These are phyloP conservation scores for Caenorhabditis elegans DNA, from an alignment of 1,140 invertebrate genomes.

Conservation along the genomic window WBcel235 BX284604.4:7179001-7179500, in stretches of 20 bases:
- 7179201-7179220: background rate
- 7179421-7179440: background rate
- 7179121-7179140: conserved; percentile 10
- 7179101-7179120: background rate
- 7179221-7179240: conserved; percentile 29
- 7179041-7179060: conserved; percentile 1
- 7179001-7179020: conserved; percentile 1
- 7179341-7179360: conserved; percentile 50
- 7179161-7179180: conserved; percentile 26
- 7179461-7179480: conserved; percentile 47
- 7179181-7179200: conserved; percentile 21
- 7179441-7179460: conserved; percentile 32
- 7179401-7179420: background rate
- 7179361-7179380: conserved; percentile 47
- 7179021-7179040: conserved; percentile 28
- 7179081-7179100: background rate
- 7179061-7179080: conserved; percentile 23
- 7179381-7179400: conserved; percentile 41
- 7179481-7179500: conserved; percentile 48
- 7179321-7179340: conserved; percentile 44
- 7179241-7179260: conserved; percentile 9
- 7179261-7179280: conserved; percentile 7
- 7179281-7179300: background rate
- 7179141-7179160: conserved; percentile 22
- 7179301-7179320: background rate